Percentiles rank a stretch among this genome's conserved stretches.
phyloP scores from a whole-genome alignment of 1,140 invertebrate genomes.

The Drosophila grimshawi region DNA sequence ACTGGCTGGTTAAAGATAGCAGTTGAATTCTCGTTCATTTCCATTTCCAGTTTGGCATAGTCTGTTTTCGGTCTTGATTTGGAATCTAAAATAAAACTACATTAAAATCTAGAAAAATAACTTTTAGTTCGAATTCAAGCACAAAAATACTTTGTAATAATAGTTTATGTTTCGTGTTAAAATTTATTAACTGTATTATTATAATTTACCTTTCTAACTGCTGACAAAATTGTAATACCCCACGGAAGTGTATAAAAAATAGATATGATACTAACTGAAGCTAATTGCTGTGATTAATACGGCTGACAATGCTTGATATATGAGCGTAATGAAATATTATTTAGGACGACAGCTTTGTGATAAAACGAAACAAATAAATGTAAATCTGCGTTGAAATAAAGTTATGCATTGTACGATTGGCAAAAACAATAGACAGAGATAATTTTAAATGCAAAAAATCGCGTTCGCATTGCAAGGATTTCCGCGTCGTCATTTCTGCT shows the following conservation, averaged over 20 bases:
- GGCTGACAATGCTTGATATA: constrained; percentile 7
- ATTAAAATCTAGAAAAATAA: too few relatives aligned
- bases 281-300: constrained; percentile 24
- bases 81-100: neutral
- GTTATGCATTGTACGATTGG: neutral
- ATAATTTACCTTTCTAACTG: neutral
- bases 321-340: constrained; percentile 9
- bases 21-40: too few relatives aligned
- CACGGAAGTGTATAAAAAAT: neutral
- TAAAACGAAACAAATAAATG: constrained; percentile 1
- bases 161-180: too few relatives aligned
- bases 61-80: too few relatives aligned
- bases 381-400: neutral
- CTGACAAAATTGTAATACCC: neutral
- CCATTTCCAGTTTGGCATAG: too few relatives aligned
- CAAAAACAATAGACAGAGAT: neutral
- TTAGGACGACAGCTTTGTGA: constrained; percentile 6
- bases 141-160: too few relatives aligned
- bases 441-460: neutral
- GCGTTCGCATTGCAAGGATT: constrained; percentile 39
- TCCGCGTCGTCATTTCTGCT: constrained; percentile 36
- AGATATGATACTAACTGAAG: neutral
- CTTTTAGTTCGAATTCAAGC: too few relatives aligned
- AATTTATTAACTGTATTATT: too few relatives aligned
- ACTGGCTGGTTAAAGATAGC: too few relatives aligned